A percentile compares a stretch with the other conserved stretches of the same genome.
phyloP scores from a whole-genome alignment of 2,113 vertebrate species.

The Alethe diademata region DNA sequence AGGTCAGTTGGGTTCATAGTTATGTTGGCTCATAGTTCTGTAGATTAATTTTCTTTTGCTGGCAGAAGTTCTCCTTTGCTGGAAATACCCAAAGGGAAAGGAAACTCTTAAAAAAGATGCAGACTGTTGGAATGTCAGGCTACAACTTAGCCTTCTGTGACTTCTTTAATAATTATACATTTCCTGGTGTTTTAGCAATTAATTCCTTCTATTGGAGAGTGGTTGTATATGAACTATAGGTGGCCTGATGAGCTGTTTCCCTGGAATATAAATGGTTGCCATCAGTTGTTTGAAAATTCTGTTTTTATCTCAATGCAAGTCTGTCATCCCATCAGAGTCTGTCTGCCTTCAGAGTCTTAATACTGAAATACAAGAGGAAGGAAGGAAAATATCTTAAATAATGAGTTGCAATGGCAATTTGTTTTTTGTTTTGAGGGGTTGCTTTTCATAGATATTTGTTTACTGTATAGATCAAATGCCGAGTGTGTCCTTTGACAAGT shows the following conservation, averaged over 20 bases:
- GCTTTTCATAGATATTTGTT: slow-evolving; percentile 43
- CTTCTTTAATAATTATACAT: background rate
- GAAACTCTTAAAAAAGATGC: background rate
- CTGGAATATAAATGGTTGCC: background rate
- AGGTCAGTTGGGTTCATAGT: slow-evolving; percentile 12
- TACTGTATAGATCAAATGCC: slow-evolving; percentile 47
- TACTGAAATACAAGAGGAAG: background rate
- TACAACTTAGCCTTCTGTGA: background rate
- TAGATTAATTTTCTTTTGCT: background rate
- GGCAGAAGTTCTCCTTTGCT: background rate
- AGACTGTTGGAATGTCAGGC: background rate
- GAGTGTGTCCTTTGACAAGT: slow-evolving; percentile 54
- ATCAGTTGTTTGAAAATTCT: background rate
- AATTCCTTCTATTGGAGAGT: background rate
- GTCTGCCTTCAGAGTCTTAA: background rate
- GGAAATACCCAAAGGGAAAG: background rate
- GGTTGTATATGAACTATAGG: background rate
- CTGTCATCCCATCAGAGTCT: background rate
- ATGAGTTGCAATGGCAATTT: background rate
- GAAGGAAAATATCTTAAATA: background rate
- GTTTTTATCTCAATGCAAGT: background rate
- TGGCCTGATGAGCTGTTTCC: background rate
- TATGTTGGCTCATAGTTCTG: background rate
- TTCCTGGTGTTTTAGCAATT: background rate
- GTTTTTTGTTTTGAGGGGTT: background rate